Conservation (phyloP, 2,797 vertebrate species). For the Eidolon dupreanum region DNA sequence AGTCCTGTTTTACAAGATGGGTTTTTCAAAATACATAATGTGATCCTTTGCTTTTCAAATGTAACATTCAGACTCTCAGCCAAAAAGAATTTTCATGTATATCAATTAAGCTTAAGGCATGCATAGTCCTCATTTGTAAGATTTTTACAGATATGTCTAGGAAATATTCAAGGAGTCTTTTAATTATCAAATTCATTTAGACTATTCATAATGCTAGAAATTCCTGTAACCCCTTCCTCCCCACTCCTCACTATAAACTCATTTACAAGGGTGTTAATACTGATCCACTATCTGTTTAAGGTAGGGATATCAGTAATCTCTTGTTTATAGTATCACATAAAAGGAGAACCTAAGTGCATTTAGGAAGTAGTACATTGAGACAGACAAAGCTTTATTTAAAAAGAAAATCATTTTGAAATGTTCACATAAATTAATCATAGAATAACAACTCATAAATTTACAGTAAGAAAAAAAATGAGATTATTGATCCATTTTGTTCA, state of each 20-base stretch:
- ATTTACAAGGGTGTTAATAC: not conserved
- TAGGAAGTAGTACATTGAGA: not conserved
- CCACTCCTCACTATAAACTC: not conserved
- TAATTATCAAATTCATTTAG: constrained; percentile 40
- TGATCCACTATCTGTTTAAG: constrained; percentile 2
- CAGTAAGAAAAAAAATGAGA: not conserved
- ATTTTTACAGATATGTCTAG: not conserved
- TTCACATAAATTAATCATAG: constrained; percentile 23
- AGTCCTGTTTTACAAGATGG: not conserved
- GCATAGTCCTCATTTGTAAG: not conserved
- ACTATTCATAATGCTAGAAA: not conserved
- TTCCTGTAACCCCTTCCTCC: not conserved
- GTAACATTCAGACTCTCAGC: not conserved
- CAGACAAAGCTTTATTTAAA: constrained; percentile 24
- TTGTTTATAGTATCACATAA: not conserved
- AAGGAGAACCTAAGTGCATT: not conserved
- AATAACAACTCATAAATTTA: constrained; percentile 37
- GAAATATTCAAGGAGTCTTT: constrained; percentile 38
- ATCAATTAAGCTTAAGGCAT: not conserved
- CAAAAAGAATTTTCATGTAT: constrained; percentile 2
- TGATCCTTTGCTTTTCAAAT: not conserved
- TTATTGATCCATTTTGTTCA: constrained; percentile 19
- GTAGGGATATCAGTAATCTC: not conserved
- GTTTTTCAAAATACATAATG: not conserved
- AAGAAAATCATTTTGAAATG: constrained; percentile 26